Base-by-base conservation (phyloP, 2,888 invertebrate genomes). In the Petrophora chlorosata region DNA sequence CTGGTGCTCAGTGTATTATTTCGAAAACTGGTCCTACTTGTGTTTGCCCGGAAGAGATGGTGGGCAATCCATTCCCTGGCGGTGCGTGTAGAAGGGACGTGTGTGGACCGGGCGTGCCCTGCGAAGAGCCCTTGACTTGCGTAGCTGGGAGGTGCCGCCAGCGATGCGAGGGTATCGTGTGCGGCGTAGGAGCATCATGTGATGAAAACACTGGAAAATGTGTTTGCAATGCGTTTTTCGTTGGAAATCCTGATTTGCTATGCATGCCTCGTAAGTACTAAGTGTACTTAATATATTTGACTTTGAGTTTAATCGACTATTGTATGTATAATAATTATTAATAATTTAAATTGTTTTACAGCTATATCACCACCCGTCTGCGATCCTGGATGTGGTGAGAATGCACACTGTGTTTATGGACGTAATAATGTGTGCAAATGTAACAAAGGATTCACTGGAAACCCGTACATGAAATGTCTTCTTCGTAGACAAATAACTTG, bases 201-300 rank as follows among this genome's bases (percentile, higher is more conserved):
- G 95, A 97, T 71, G 93, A 93, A 65, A 90, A 92, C 40, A 94
- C 93, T 17, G 97, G 96, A 56, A 94, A 94, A 83, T 98, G 98
- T 79, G 92, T 96, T 33, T 98, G 98, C 72, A 94, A 97, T 75
- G 94, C 95, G 8, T 95, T 95, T 73, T 97, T 97, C 76, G 93
- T 96, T 56, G 98, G 98, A 67, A 96, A 97, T 78, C 97, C 97
- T 0, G 95, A 97, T 73, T 87, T 97, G 15, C 91, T 97, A 36
- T 97, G 97, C 71, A 96, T 97, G 94, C 97, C 97, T 73, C 97
- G 95, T 96, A 92, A 95, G 95, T 94, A n/a, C n/a, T n/a, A n/a
- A n/a, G n/a, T n/a, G n/a, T n/a, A n/a, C n/a, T n/a, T n/a, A n/a
- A n/a, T n/a, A n/a, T n/a, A n/a, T n/a, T n/a, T n/a, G n/a, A n/a